Evolutionary conservation across 2,797 vertebrate genomes (phyloP), one percentile per base, ranked within the genome.

Genomic region (Betta splendens): DNA sequence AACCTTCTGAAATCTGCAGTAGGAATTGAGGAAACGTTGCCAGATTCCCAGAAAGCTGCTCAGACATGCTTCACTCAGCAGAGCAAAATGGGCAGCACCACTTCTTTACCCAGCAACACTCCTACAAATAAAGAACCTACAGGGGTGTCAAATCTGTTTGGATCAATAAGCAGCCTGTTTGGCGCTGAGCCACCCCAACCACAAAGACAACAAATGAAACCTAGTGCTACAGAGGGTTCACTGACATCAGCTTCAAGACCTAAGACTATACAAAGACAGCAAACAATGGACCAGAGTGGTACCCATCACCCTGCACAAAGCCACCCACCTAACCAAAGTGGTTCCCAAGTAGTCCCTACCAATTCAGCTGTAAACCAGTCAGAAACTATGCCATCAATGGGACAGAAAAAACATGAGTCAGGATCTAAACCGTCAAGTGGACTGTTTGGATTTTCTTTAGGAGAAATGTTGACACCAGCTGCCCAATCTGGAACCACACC

Each of bases 1-100:
- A 92, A 85, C 70, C 92, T 98, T 80, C 93, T 98, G 28, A 97
- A 94, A 89, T 91, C 88, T 5, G 92, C 94, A 58, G 91, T 93
- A 29, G 84, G 84, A 56, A 87, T 90, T 26, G 90, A 93, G 4
- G 90, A 92, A 70, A 64, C 79, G 10, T 87, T 86, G 56, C 50
- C 78, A 60, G 85, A 87, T 46, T 23, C 72, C 11, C 70, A 72
- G 6, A 79, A 69, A 64, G 15, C 31, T 38, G 37, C 76, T 48
- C 75, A 82, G 28, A 55, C 68, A 39, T 20, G 67, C 54, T 26
- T 48, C 13, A 72, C 69, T 64, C 81, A 80, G 52, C 66, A 80
- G 38, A 77, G 55, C 36, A 84, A 81, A 74, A 75, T 48, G 69
- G 65, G 54, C 31, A 78, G 69, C 52, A 59, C 61, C 50, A 9